Base-by-base conservation (phyloP, 2,888 invertebrate species). In the Halictus ligatus region DNA sequence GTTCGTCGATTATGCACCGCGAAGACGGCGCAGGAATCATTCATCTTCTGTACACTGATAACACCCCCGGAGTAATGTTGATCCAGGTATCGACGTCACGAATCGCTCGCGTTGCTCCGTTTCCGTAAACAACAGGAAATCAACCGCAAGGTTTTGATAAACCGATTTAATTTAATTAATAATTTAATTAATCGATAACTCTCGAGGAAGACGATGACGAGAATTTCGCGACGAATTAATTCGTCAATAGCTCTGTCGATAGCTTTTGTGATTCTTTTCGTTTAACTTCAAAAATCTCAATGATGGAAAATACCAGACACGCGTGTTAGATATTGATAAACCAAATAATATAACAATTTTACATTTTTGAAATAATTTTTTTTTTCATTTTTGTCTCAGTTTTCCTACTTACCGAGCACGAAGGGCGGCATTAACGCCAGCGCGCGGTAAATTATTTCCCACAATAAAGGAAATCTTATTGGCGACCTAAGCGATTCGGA, bases 1-100 rank as follows among this genome's bases (percentile, higher is more conserved):
- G 87, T 88, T 88, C 81, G 75, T 29, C 75, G 64, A 83, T 85
- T 88, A 87, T 18, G 21, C n/a, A 67, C 69, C 69, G 43, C 35
- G 40, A 69, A 43, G 35, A 72, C 64, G n/a, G 50, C 18, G 10
- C 29, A 29, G 58, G 58, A 64, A 54, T 54, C 43, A 74, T 78
- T 80, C 58, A 67, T 48, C 43, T 50, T 50, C 67, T 21, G 54
- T 78, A 75, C 76, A 67, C 76, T 74, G 78, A 83, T 74, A 80
- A 82, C 78, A 35, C 72, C 78, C 29, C 13, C 5, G 3, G 15
- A 50, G 48, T 35, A 79, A 60, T 50, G 73, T 77, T 64, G 54
- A 77, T 75, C 75, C 72, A 43, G 72, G 29, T 73, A 77, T 73
- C 21, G 48, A 78, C 64, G 81, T 46, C 58, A 60, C n/a, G n/a